Evolutionary conservation across 1,140 invertebrate species (phyloP).

Genomic region (Bathynomus jamesi): DNA sequence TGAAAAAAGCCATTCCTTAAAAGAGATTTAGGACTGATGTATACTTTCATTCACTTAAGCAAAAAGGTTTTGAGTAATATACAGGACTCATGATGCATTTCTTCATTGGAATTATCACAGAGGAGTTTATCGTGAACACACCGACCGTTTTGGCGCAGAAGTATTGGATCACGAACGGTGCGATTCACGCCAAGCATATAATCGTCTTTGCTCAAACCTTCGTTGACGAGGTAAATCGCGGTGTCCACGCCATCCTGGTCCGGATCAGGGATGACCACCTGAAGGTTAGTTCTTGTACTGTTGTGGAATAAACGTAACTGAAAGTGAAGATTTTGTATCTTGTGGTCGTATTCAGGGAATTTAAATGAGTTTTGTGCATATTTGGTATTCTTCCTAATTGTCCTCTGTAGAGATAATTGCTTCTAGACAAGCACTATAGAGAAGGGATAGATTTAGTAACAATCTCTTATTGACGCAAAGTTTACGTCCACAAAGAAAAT

Average conservation of each 20-base stretch:
- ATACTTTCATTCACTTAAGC: not conserved
- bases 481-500: no score
- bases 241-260: constrained; percentile 41
- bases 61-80: not conserved
- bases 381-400: no score
- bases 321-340: no score
- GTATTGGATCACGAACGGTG: constrained; percentile 45
- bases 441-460: no score
- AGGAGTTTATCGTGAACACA: constrained; percentile 42
- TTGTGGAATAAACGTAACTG: no score
- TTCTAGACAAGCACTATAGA: no score
- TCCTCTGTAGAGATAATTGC: no score
- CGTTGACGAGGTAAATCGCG: constrained; percentile 39
- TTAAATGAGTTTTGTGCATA: no score
- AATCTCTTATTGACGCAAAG: no score
- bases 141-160: constrained; percentile 41
- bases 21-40: no score
- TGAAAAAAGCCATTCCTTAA: no score
- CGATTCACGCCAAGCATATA: constrained; percentile 42
- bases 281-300: constrained; percentile 33
- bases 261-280: constrained; percentile 41
- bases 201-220: constrained; percentile 42
- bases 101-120: constrained; percentile 6
- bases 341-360: no score
- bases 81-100: not conserved